Conservation (phyloP, 2,797 vertebrate species). For the Dipus sagitta region DNA sequence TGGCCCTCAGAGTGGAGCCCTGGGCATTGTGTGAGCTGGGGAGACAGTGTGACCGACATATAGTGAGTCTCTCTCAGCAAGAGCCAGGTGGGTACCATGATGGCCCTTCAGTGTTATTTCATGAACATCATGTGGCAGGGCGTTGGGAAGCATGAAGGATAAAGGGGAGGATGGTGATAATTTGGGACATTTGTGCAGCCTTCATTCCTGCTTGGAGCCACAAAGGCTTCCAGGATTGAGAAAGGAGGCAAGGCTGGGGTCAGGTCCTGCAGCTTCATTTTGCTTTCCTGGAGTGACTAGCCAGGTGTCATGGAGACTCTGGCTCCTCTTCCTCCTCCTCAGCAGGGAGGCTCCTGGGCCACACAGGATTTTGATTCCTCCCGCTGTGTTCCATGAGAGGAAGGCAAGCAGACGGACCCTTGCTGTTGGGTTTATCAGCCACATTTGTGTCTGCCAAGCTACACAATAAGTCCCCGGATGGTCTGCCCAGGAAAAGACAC, state of each 20-base stretch:
- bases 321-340: neutral
- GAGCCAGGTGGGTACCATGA: fast-evolving
- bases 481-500: neutral
- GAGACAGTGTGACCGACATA: neutral
- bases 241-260: neutral
- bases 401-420: neutral
- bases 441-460: neutral
- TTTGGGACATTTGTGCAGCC: neutral
- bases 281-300: neutral
- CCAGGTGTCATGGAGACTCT: neutral
- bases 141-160: neutral
- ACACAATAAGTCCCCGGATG: neutral
- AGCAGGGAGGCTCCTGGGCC: neutral
- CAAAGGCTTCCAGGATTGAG: neutral
- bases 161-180: neutral
- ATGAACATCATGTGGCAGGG: neutral
- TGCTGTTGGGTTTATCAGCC: neutral
- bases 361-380: neutral
- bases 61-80: neutral
- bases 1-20: neutral
- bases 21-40: no score
- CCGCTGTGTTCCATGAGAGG: neutral
- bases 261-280: neutral
- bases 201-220: neutral
- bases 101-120: neutral